Evolutionary conservation across 2,797 vertebrate genomes (phyloP), one percentile per base, ranked within the genome.

Genomic region (Gadopsis marmoratus): DNA sequence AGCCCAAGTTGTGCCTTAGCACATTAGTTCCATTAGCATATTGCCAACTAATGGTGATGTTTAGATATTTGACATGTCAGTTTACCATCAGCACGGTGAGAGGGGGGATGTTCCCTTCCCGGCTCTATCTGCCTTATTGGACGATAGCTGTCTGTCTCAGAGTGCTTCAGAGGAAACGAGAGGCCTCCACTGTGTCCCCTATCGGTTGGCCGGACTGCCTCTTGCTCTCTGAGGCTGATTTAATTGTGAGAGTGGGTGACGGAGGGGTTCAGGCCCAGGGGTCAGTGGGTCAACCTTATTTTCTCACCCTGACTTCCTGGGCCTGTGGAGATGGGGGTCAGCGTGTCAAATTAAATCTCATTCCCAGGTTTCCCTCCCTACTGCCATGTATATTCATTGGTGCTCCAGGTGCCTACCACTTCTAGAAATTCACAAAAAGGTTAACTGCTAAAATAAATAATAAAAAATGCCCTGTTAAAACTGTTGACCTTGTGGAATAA

Each of bases 381-480:
- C 93, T 91, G 93, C 94, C 95, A 96, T 96, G 95, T 96, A 95
- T 96, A 96, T 96, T 96, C 95, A 96, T 95, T 61, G 88, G 76
- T 78, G 91, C 90, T 93, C 92, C 87, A 90, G 92, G 92, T 94
- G 94, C 93, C 93, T 86, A 87, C 81, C 89, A 95, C 94, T 94
- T 93, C 95, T 94, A 93, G 93, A 96, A 95, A 95, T 95, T 94
- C 93, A 89, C 91, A 95, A 95, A 95, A 95, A 95, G 95, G 94
- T 95, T 95, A 95, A 95, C 93, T 92, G 94, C 91, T 93, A 93
- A 95, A 96, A 96, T 95, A 95, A 96, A 96, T 95, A 95, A 95
- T 95, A 95, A 95, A 95, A 95, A 92, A 92, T 65, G 87, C 83
- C 93, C 90, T 93, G 91, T 94, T 95, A 94, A 95, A 95, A 92